Evolutionary conservation across 2,888 invertebrate genomes (phyloP).

Genomic region (Nephrotoma appendiculata): DNA sequence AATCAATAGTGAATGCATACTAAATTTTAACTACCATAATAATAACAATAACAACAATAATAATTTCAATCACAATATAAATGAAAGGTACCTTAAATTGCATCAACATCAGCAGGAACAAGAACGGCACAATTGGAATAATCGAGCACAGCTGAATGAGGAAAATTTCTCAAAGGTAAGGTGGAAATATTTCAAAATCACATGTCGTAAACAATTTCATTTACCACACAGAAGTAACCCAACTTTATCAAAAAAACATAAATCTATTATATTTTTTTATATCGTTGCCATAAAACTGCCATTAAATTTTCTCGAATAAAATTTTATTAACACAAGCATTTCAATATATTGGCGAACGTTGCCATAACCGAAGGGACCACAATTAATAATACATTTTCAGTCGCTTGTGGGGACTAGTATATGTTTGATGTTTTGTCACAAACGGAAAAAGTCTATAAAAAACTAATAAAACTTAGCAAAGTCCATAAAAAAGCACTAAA

Average conservation of each 20-base stretch:
- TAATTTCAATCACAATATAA: neutral
- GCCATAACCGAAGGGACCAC: neutral
- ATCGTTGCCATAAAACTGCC: neutral
- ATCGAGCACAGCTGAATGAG: conserved; percentile 5
- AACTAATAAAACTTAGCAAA: neutral
- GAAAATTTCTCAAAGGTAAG: conserved; percentile 8
- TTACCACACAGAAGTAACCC: neutral
- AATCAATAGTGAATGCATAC: neutral
- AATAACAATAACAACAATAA: neutral
- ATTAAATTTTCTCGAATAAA: neutral
- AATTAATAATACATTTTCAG: neutral
- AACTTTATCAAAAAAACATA: neutral
- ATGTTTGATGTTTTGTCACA: neutral
- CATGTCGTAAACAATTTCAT: neutral
- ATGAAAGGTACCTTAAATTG: neutral
- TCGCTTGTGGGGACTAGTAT: neutral
- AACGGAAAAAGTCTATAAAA: neutral
- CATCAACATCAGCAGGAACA: neutral
- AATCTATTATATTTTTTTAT: neutral
- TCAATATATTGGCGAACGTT: neutral
- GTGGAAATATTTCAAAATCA: neutral
- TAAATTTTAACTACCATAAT: neutral
- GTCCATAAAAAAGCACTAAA: neutral
- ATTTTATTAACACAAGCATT: neutral
- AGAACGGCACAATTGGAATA: neutral